A percentile compares a stretch with the other conserved stretches of the same genome.
Evolutionary conservation across 2,113 vertebrate genomes (phyloP).

Genomic region (Anas platyrhynchos): DNA sequence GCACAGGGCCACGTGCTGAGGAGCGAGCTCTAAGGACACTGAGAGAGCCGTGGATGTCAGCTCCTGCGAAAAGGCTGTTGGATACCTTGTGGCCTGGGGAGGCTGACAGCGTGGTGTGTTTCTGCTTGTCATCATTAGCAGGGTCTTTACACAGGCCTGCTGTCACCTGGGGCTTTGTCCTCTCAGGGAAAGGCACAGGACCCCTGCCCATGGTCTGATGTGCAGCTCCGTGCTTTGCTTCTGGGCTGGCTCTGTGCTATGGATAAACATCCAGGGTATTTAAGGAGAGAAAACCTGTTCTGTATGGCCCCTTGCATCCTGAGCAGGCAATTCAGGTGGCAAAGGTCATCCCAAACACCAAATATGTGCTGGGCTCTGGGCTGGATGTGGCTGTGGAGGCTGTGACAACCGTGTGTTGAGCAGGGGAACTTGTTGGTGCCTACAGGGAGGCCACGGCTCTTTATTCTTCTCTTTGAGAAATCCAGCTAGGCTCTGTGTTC

Average conservation of each 20-base stretch:
- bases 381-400: not conserved
- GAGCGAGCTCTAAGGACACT: not conserved
- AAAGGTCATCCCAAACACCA: not conserved
- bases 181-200: not conserved
- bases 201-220: fast-evolving
- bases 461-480: not conserved
- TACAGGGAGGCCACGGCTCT: not conserved
- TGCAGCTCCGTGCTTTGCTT: not conserved
- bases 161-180: not conserved
- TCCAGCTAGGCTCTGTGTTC: not conserved
- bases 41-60: not conserved
- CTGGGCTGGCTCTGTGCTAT: not conserved
- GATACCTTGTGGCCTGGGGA: not conserved
- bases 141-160: not conserved
- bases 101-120: not conserved
- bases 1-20: fast-evolving
- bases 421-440: not conserved
- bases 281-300: not conserved
- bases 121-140: not conserved
- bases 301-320: not conserved
- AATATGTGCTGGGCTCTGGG: not conserved
- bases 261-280: not conserved
- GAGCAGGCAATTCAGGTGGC: not conserved
- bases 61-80: not conserved
- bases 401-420: fast-evolving